Evolutionary conservation across 2,888 invertebrate species (phyloP).

Genomic region (Sthenelais limicola): DNA sequence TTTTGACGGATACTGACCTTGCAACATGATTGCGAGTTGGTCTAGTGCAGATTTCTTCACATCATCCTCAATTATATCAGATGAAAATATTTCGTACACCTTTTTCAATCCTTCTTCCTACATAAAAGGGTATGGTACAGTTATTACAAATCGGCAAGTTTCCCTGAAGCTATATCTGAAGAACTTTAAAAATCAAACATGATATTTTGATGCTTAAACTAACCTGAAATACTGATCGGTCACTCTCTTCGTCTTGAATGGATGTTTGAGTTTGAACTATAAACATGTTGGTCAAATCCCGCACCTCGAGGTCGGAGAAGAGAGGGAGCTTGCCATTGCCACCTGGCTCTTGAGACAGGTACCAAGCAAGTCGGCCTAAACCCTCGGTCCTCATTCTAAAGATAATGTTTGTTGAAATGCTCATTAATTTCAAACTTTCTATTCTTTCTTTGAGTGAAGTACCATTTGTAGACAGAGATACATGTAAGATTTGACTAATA

Average conservation of each 20-base stretch:
- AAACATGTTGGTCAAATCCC: slow-evolving; percentile 59
- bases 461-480: no score
- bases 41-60: slow-evolving; percentile 69
- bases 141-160: background rate
- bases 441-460: no score
- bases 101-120: slow-evolving; percentile 62
- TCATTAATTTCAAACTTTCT: no score
- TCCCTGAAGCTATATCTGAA: background rate
- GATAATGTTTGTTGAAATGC: no score
- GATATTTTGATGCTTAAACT: background rate
- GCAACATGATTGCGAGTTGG: slow-evolving; percentile 68
- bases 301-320: slow-evolving; percentile 61
- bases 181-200: background rate
- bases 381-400: slow-evolving; percentile 65
- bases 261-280: slow-evolving; percentile 52
- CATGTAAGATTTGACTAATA: no score
- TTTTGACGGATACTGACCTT: slow-evolving; percentile 56
- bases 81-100: slow-evolving; percentile 67
- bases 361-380: slow-evolving; percentile 63
- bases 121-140: background rate
- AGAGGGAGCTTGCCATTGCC: slow-evolving; percentile 59
- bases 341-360: slow-evolving; percentile 62
- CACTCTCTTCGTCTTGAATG: slow-evolving; percentile 54
- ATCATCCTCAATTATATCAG: slow-evolving; percentile 62
- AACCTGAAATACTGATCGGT: slow-evolving; percentile 65